A percentile compares a stretch with the other conserved stretches of the same genome.
Evolutionary conservation across 2,888 invertebrate genomes (phyloP).

Genomic region (Epinotia brunnichana): DNA sequence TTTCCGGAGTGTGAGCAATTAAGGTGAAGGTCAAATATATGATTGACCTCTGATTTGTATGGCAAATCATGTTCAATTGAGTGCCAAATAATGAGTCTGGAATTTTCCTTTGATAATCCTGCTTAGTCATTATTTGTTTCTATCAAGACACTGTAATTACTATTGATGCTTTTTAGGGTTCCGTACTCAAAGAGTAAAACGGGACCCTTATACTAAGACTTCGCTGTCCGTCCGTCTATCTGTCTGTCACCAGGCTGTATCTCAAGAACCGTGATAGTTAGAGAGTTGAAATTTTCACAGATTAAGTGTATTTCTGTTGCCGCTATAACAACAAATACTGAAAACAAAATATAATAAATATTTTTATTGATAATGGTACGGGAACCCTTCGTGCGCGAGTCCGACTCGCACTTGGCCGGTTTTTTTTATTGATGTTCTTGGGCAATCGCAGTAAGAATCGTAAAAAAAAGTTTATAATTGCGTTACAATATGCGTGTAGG

Average conservation of each 20-base stretch:
- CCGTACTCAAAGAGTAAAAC: no score
- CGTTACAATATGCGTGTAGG: neutral
- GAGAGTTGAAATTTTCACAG: no score
- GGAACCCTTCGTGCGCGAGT: no score
- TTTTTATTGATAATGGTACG: no score
- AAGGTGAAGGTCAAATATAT: slow-evolving; percentile 38
- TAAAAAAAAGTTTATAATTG: neutral
- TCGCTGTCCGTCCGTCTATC: no score
- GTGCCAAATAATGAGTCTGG: slow-evolving; percentile 27
- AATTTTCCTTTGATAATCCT: slow-evolving; percentile 17
- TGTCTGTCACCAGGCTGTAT: no score
- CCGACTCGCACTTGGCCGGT: no score
- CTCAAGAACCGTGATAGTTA: no score
- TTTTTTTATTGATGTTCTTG: neutral
- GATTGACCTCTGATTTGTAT: slow-evolving; percentile 36
- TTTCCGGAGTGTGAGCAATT: slow-evolving; percentile 25
- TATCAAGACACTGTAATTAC: slow-evolving; percentile 12
- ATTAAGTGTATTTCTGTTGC: no score
- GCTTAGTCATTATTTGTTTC: slow-evolving; percentile 29
- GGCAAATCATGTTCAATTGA: slow-evolving; percentile 28
- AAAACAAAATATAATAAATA: no score
- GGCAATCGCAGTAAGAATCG: neutral
- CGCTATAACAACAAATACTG: no score
- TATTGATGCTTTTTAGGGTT: neutral
- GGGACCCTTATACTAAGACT: no score